Percentiles rank a stretch among this genome's conserved stretches.
phyloP scores from a whole-genome alignment of 2,797 vertebrate species.

The Zenarchopterus dispar region DNA sequence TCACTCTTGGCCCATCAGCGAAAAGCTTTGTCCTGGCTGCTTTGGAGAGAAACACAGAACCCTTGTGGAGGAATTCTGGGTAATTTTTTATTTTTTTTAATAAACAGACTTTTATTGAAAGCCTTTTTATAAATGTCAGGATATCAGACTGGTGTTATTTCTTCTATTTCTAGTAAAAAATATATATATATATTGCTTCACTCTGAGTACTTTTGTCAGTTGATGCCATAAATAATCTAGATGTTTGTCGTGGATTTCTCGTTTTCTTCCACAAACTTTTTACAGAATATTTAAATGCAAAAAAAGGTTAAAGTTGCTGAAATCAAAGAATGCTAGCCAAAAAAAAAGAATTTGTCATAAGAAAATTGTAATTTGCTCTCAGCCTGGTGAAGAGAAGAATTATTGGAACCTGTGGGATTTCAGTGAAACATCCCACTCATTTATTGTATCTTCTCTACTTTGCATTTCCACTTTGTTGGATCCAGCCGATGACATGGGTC shows the following conservation, averaged over 20 bases:
- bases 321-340: not conserved
- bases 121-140: too few species aligned
- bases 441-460: not conserved
- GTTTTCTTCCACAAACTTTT: too few species aligned
- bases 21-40: slow-evolving; percentile 90
- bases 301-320: not conserved
- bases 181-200: too few species aligned
- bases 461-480: not conserved
- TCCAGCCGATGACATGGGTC: slow-evolving; percentile 96
- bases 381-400: not conserved
- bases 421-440: not conserved
- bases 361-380: not conserved
- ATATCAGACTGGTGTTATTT: too few species aligned
- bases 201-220: too few species aligned
- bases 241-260: too few species aligned
- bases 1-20: slow-evolving; percentile 89
- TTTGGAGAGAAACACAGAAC: slow-evolving; percentile 92
- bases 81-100: slow-evolving; percentile 42
- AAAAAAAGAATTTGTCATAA: not conserved
- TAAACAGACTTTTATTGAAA: not conserved
- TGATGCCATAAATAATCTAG: too few species aligned
- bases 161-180: not conserved
- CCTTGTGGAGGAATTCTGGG: slow-evolving; percentile 95
- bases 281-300: too few species aligned
- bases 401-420: not conserved